A percentile compares a stretch with the other conserved stretches of the same genome.
Evolutionary conservation across 2,888 invertebrate species (phyloP).

Genomic region (Pegoplata infirma): DNA sequence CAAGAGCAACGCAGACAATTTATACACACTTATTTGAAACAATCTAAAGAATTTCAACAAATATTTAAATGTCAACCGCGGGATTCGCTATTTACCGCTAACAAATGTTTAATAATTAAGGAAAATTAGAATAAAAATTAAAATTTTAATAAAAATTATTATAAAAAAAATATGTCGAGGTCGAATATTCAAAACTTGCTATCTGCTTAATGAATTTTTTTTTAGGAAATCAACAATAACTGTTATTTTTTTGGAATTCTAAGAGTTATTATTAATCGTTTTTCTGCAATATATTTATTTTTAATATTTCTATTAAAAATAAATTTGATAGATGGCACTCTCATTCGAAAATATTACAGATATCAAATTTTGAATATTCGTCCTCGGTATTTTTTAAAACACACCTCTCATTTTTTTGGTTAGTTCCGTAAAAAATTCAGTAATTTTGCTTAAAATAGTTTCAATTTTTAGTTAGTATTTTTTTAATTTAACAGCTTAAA

Average conservation of each 20-base stretch:
- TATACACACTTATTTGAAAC: constrained; percentile 70
- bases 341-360: no score
- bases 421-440: constrained; percentile 45
- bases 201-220: background rate
- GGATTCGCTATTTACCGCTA: constrained; percentile 67
- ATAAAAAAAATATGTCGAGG: background rate
- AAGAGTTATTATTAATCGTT: no score
- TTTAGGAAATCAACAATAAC: no score
- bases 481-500: background rate
- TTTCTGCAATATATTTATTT: no score
- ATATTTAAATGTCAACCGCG: constrained; percentile 70
- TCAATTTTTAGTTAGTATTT: background rate
- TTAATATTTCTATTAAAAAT: no score
- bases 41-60: constrained; percentile 71
- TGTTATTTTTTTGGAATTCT: no score
- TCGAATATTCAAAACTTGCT: background rate
- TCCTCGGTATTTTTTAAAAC: no score
- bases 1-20: constrained; percentile 65
- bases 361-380: no score
- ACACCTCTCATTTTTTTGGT: constrained; percentile 56
- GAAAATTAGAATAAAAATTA: constrained; percentile 28
- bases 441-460: constrained; percentile 45
- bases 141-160: background rate
- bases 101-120: constrained; percentile 59
- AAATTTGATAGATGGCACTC: no score